Percentiles rank a stretch among this genome's conserved stretches.
phyloP scores from a whole-genome alignment of 2,888 invertebrate genomes.

The Napeogenes sylphis region DNA sequence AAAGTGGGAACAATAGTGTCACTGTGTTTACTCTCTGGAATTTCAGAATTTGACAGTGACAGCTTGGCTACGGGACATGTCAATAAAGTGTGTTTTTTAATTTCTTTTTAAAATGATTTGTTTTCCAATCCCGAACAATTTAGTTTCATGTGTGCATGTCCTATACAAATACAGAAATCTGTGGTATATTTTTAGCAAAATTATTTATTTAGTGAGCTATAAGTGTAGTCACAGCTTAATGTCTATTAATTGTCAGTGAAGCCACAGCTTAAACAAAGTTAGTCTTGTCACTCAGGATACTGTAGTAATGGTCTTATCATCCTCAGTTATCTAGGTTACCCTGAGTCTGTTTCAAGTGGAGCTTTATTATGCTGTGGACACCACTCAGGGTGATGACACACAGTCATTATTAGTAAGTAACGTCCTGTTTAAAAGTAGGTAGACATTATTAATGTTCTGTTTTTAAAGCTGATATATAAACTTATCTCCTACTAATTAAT shows the following conservation, averaged over 20 bases:
- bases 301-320: too few species aligned
- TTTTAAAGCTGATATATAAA: too few species aligned
- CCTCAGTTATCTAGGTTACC: not conserved
- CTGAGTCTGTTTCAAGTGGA: not conserved
- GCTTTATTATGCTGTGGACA: not conserved
- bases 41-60: conserved; percentile 39
- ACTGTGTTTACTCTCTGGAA: conserved; percentile 49
- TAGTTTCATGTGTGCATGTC: not conserved
- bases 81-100: conserved; percentile 19
- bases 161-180: not conserved
- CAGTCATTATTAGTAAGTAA: too few species aligned
- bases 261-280: too few species aligned
- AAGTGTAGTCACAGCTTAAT: too few species aligned
- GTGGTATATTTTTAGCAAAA: not conserved
- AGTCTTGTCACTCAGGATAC: too few species aligned
- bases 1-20: conserved; percentile 57
- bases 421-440: not conserved
- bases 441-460: too few species aligned
- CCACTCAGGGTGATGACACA: not conserved
- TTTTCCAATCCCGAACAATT: conserved; percentile 6
- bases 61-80: conserved; percentile 42
- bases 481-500: too few species aligned
- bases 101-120: conserved; percentile 5
- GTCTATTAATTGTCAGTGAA: too few species aligned
- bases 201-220: too few species aligned